Evolutionary conservation across 2,797 vertebrate genomes (phyloP), one percentile per base, ranked within the genome.

Genomic region (Lates japonicus): DNA sequence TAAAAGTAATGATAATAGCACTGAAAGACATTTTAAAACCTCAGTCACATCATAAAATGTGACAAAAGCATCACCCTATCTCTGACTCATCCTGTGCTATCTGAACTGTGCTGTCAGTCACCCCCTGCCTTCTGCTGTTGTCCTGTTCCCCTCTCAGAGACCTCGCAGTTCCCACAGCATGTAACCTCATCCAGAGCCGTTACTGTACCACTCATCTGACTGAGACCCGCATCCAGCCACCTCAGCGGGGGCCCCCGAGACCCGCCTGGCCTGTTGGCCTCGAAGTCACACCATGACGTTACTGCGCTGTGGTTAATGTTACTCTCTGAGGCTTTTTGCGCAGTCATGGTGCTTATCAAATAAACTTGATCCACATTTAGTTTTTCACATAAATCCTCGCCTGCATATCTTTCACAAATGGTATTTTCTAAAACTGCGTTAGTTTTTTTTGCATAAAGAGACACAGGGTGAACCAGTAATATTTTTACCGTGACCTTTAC

Each of bases 131-230:
- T 58, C 59, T 83, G 67, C 77, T 72, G 62, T 76, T 42, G 29
- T 55, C 67, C 57, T 57, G 14, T 46, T 74, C 63, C 67, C 8
- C 54, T 80, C 78, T 74, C 73, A 59, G 61, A 76, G 75, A 54
- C 69, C 72, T 52, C 42, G 69, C 65, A 62, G 52, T 65, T 90
- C 90, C 89, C 87, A 81, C 59, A 78, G 87, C 83, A 66, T 76
- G 70, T 87, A 87, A 90, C 91, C 84, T 82, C 85, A 88, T 80
- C 85, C 69, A 14, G 61, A 67, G 31, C 66, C 51, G 46, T 87
- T 83, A 78, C 86, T 84, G 83, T 82, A 76, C 37, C 74, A 25
- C 84, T 91, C 83, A 86, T 91, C 81, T 84, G 72, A 88, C 80
- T 60, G 77, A 78, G 70, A 63, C 80, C 68, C 72, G 71, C 48